Evolutionary conservation across 2,113 vertebrate genomes (phyloP).

Genomic region (Lathamus discolor): DNA sequence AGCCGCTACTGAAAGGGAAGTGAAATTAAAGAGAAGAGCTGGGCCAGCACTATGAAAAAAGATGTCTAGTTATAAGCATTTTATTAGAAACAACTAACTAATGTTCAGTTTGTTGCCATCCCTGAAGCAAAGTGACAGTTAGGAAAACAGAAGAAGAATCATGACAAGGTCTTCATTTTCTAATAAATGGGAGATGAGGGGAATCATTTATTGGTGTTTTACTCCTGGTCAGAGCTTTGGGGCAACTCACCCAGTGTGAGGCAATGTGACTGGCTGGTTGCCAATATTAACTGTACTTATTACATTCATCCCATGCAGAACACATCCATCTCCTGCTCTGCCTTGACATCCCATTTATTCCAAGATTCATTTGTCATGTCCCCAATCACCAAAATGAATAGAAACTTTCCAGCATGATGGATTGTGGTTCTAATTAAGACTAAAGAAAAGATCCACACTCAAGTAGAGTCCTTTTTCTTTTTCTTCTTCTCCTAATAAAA

Average conservation of each 20-base stretch:
- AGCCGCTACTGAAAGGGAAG: not conserved
- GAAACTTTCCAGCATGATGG: constrained; percentile 84
- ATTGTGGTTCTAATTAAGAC: constrained; percentile 87
- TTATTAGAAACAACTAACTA: constrained; percentile 72
- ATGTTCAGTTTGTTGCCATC: constrained; percentile 68
- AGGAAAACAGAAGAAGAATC: constrained; percentile 61
- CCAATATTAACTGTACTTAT: constrained; percentile 88
- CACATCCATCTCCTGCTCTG: constrained; percentile 88
- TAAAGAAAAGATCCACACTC: constrained; percentile 77
- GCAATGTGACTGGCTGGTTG: constrained; percentile 79
- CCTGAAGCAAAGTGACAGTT: constrained; percentile 57
- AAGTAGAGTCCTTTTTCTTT: constrained; percentile 70
- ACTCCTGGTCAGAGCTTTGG: constrained; percentile 65
- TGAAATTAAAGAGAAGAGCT: constrained; percentile 49
- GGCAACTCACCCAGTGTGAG: constrained; percentile 56
- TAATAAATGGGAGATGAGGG: constrained; percentile 75
- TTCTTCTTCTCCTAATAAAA: constrained; percentile 71
- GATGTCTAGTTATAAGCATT: constrained; percentile 59
- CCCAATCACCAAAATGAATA: constrained; percentile 90
- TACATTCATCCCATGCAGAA: constrained; percentile 81
- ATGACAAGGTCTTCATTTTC: constrained; percentile 77
- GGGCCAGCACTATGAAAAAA: constrained; percentile 40
- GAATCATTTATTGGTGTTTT: constrained; percentile 71
- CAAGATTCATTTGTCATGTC: constrained; percentile 93
- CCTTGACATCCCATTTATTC: constrained; percentile 89